A percentile compares a stretch with the other conserved stretches of the same genome.
Evolutionary conservation across 64 coral and sea anemone species (phyloP).

Genomic region (Pachyseris speciosa): DNA sequence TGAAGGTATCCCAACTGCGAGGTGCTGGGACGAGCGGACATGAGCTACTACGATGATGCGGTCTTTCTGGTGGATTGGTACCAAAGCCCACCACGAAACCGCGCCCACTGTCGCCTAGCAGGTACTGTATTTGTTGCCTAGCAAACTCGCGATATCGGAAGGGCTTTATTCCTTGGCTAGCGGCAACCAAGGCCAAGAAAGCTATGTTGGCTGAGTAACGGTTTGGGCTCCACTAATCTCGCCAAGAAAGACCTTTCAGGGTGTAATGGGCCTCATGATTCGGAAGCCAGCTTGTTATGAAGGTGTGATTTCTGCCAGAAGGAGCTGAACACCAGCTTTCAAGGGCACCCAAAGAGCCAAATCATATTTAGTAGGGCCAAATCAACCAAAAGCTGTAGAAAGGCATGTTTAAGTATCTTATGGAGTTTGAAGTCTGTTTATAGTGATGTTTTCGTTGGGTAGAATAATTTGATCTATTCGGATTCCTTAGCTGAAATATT

Average conservation of each 20-base stretch:
- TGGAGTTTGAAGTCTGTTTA: too few species aligned
- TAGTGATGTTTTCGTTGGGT: too few species aligned
- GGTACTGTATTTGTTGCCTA: constrained; percentile 66
- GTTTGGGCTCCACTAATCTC: constrained; percentile 68
- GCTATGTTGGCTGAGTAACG: constrained; percentile 76
- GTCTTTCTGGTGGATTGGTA: constrained; percentile 61
- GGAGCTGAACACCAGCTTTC: too few species aligned
- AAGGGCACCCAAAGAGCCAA: too few species aligned
- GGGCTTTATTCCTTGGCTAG: constrained; percentile 29
- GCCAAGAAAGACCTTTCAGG: constrained; percentile 58
- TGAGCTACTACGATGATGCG: constrained; percentile 69
- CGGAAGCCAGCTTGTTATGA: constrained; percentile 51
- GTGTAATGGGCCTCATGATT: constrained; percentile 28
- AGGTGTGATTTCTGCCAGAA: too few species aligned
- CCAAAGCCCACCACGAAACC: constrained; percentile 74
- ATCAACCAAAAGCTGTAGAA: too few species aligned
- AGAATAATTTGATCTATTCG: too few species aligned
- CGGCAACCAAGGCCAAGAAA: constrained; percentile 52
- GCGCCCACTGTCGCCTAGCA: constrained; percentile 69
- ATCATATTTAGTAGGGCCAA: constrained; percentile 13
- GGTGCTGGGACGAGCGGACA: constrained; percentile 38
- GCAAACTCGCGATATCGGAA: constrained; percentile 39
- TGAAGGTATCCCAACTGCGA: constrained; percentile 34
- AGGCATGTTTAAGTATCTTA: too few species aligned
- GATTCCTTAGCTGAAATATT: too few species aligned